These are phyloP conservation scores for Macrosteles quadrilineatus DNA, from an alignment of 1,140 invertebrate genomes.

Conservation along the genomic window DNA sequence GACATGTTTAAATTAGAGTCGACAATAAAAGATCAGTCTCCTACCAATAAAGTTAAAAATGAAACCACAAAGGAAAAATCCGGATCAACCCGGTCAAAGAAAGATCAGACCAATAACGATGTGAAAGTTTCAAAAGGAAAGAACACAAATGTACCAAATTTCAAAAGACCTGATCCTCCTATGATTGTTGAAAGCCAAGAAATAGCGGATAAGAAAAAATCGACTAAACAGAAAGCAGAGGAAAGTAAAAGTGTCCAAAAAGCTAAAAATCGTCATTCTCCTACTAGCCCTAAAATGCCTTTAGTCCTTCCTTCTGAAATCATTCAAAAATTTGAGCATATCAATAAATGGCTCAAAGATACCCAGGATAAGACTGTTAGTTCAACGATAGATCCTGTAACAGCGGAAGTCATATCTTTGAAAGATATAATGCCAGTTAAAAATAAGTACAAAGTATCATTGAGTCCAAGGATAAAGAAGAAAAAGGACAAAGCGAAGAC, in stretches of 20 bases:
- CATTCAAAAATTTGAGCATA: constrained; percentile 15
- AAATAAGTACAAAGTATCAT: constrained; percentile 1
- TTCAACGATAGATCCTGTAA: not conserved
- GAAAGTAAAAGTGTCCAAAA: too few species aligned
- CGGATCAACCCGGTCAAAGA: not conserved
- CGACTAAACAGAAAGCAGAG: too few species aligned
- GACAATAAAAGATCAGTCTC: constrained; percentile 1
- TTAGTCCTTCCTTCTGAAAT: not conserved
- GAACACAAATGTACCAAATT: not conserved
- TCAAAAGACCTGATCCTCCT: too few species aligned
- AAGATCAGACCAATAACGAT: too few species aligned
- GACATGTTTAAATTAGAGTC: not conserved
- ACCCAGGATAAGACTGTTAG: not conserved
- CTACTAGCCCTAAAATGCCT: too few species aligned
- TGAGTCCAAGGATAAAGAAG: constrained; percentile 12
- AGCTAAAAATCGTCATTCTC: too few species aligned
- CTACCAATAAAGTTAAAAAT: not conserved
- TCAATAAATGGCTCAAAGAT: constrained; percentile 16
- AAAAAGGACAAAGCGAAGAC: not conserved
- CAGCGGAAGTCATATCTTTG: too few species aligned
- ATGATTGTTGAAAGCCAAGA: too few species aligned
- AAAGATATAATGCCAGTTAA: too few species aligned
- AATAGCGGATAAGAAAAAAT: too few species aligned
- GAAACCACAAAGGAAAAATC: not conserved
- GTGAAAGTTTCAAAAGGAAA: not conserved